Conservation (phyloP, 2,888 invertebrate species). For the Danaus chrysippus region DNA sequence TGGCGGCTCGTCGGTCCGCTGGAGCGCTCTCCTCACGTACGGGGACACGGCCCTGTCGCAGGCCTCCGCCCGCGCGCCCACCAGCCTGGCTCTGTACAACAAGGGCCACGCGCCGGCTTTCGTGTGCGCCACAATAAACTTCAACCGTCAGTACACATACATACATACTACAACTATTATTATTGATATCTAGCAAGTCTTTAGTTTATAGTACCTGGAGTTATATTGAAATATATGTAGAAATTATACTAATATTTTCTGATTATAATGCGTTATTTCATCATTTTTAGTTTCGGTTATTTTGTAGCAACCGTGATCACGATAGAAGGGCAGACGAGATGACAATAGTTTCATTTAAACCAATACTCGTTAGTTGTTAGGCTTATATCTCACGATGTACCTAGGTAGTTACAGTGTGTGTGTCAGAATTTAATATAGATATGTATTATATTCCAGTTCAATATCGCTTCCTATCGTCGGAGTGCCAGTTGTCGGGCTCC, state of each 20-base stretch:
- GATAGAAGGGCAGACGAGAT: too few species aligned
- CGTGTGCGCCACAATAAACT: constrained; percentile 52
- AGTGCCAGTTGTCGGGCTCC: constrained; percentile 43
- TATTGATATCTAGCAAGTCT: neutral
- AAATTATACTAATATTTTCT: too few species aligned
- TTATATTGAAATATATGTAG: too few species aligned
- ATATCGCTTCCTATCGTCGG: constrained; percentile 45
- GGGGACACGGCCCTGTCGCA: constrained; percentile 66
- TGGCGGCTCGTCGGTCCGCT: constrained; percentile 50
- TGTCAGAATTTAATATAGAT: too few species aligned
- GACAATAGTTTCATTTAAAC: too few species aligned
- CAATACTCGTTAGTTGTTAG: too few species aligned
- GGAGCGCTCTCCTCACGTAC: constrained; percentile 65
- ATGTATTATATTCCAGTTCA: constrained; percentile 47
- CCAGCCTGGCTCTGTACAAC: constrained; percentile 55
- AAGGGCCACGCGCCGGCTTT: constrained; percentile 51
- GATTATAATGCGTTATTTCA: too few species aligned
- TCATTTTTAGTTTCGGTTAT: too few species aligned
- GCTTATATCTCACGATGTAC: too few species aligned
- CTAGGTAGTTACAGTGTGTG: too few species aligned
- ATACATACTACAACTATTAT: neutral
- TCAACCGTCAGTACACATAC: constrained; percentile 50
- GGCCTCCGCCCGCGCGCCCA: constrained; percentile 47
- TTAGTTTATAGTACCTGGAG: neutral
- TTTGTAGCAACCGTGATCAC: too few species aligned